Base-by-base conservation (phyloP, 2,113 vertebrate species). In the Actinemys pallida region DNA sequence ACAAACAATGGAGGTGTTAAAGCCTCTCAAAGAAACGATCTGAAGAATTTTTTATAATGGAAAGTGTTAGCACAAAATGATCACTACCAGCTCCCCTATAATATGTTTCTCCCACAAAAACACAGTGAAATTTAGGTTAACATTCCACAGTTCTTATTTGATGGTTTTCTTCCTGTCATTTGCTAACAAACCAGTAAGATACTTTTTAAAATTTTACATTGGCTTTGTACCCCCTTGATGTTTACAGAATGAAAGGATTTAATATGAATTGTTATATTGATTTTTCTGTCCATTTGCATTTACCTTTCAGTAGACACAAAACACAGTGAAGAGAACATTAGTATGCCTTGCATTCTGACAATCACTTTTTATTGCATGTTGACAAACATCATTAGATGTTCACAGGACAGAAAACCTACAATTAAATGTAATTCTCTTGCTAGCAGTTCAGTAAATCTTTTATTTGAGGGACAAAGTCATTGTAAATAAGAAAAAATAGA, bases 381-480 rank as follows among this genome's bases (percentile, higher is more conserved):
- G 96, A 93, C 31, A 92, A 96, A 97, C 49, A 2, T 14, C 87
- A 97, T 96, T 94, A 87, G 31, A 80, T 90, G 72, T 42, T 85
- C 11, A 62, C 10, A 89, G 49, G 83, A 80, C 81, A 92, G 62
- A 92, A 94, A 93, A 92, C n/a, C 42, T 81, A 86, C 10, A 47
- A 89, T 29, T 87, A 93, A 96, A 94, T 96, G 35, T 83, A 89
- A 96, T 94, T 90, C 1, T 87, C 75, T 90, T 80, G 3, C 17
- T 95, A 82, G n/a, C 75, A 95, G 39, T 93, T 96, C 29, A 62
- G 59, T 62, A 62, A 78, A 31, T 85, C 50, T 94, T 95, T 82
- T 82, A 83, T 72, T 81, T 90, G 83, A 89, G 10, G 56, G 25
- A 62, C 20, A 86, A 5, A 53, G 42, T 39, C 29, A 93, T 9